phyloP scores from a whole-genome alignment of 2,113 vertebrate genomes.

The Macroglossus sobrinus region DNA sequence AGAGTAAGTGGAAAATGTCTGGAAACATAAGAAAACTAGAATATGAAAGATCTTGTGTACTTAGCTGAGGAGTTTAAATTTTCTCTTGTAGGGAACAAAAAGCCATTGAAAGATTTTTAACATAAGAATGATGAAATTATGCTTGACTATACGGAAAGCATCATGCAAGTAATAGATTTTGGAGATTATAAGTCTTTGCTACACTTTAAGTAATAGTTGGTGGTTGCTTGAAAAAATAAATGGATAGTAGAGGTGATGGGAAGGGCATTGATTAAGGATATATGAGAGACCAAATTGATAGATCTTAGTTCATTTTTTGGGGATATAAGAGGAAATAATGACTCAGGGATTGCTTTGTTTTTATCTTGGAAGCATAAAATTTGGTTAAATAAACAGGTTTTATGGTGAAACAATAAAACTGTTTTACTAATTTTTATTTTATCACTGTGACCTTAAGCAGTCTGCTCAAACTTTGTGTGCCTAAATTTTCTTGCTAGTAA shows the following conservation, averaged over 20 bases:
- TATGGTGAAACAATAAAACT: background rate
- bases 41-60: background rate
- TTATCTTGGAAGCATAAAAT: background rate
- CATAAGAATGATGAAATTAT: background rate
- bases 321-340: background rate
- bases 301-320: background rate
- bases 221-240: background rate
- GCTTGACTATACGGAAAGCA: background rate
- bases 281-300: background rate
- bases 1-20: background rate
- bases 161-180: background rate
- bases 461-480: background rate
- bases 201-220: background rate
- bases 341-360: background rate
- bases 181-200: background rate
- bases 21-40: background rate
- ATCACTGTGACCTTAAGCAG: background rate
- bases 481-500: background rate
- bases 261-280: background rate
- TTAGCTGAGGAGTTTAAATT: background rate
- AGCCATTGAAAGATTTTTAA: background rate
- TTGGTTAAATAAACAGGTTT: background rate
- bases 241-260: background rate
- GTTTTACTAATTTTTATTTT: background rate
- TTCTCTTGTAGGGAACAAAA: background rate